Evolutionary conservation across 2,113 vertebrate genomes (phyloP).

Genomic region (Istiophorus platypterus): DNA sequence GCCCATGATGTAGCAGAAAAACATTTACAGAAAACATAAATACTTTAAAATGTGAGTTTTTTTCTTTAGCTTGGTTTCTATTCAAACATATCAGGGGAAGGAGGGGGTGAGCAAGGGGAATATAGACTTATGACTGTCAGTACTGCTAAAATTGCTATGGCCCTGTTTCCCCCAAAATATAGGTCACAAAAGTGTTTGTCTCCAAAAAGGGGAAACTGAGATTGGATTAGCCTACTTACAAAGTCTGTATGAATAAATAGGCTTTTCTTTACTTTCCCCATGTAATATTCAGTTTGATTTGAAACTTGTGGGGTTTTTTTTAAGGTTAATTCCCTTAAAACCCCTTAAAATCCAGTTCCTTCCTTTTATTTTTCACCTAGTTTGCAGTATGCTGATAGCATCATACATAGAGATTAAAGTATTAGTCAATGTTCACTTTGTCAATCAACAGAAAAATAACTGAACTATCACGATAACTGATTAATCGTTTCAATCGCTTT

Average conservation of each 20-base stretch:
- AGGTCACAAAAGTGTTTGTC: background rate
- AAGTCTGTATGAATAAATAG: background rate
- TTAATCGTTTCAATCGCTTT: background rate
- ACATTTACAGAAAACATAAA: background rate
- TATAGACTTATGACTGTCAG: background rate
- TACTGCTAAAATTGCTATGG: background rate
- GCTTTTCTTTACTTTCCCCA: background rate
- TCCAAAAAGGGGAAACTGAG: too few relatives aligned
- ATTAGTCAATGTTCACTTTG: background rate
- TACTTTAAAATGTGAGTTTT: background rate
- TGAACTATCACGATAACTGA: background rate
- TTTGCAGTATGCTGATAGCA: background rate
- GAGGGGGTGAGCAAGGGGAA: background rate
- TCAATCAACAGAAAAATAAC: background rate
- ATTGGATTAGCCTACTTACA: background rate
- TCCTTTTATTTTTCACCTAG: background rate
- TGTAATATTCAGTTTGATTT: background rate
- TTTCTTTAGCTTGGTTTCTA: background rate
- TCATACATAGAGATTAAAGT: background rate
- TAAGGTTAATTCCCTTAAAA: background rate
- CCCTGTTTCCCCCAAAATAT: background rate
- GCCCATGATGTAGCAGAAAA: background rate
- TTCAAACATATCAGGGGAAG: background rate
- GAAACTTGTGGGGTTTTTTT: background rate
- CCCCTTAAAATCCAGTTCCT: background rate